phyloP scores from a whole-genome alignment of 1,140 invertebrate genomes.

The Subanguina moxae region DNA sequence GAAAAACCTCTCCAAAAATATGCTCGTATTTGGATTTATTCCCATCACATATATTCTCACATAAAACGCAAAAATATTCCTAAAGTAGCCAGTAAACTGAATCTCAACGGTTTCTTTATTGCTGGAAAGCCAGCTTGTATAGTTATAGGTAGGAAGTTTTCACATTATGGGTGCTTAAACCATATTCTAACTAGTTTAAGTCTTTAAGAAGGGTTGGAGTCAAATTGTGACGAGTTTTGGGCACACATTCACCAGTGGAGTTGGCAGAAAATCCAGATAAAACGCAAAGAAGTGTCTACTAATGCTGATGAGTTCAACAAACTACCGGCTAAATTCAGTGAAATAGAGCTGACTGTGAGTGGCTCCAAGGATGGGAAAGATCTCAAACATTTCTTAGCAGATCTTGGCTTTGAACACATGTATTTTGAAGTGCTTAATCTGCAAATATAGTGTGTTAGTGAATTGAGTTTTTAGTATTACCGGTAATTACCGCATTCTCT shows the following conservation, averaged over 20 bases:
- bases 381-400: background rate
- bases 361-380: background rate
- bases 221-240: background rate
- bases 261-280: slow-evolving; percentile 2
- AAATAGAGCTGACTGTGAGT: background rate
- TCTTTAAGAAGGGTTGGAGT: slow-evolving; percentile 1
- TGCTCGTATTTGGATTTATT: slow-evolving; percentile 5
- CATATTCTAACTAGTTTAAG: background rate
- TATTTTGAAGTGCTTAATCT: slow-evolving; percentile 2
- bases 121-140: slow-evolving; percentile 14
- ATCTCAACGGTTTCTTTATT: background rate
- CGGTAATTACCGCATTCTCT: no score
- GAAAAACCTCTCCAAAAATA: background rate
- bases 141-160: background rate
- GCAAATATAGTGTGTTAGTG: background rate
- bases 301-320: background rate
- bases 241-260: background rate
- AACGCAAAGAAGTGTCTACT: background rate
- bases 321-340: background rate
- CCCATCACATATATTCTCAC: background rate
- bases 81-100: background rate
- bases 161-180: background rate
- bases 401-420: background rate
- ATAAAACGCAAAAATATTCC: slow-evolving; percentile 1
- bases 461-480: no score